Conservation (phyloP, 2,888 invertebrate genomes). For the Baccha elongata region DNA sequence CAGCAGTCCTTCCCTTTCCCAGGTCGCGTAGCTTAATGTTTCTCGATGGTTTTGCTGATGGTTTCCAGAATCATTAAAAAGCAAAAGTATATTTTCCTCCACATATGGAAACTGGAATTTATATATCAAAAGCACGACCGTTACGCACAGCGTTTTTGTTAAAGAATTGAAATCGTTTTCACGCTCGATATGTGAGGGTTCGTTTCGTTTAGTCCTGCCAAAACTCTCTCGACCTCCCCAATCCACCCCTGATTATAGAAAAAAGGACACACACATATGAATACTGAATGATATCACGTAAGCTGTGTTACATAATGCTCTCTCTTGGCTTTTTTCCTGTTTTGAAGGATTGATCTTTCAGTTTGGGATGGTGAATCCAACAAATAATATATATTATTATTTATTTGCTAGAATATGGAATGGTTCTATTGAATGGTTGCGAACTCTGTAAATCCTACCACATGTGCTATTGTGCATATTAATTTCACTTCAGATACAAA, state of each 20-base stretch:
- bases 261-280: conserved; percentile 53
- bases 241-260: neutral
- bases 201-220: conserved; percentile 36
- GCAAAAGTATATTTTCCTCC: conserved; percentile 11
- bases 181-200: conserved; percentile 29
- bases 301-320: conserved; percentile 58
- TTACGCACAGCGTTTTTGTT: neutral
- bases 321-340: conserved; percentile 20
- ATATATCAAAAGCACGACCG: neutral
- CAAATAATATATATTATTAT: conserved; percentile 15
- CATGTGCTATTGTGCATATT: conserved; percentile 70
- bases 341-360: conserved; percentile 34
- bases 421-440: conserved; percentile 44
- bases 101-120: neutral
- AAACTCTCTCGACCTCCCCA: neutral
- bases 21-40: neutral
- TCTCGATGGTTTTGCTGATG: conserved; percentile 2
- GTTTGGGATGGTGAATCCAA: conserved; percentile 2
- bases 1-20: conserved; percentile 19
- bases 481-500: conserved; percentile 50
- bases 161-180: conserved; percentile 46
- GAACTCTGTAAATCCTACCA: conserved; percentile 52
- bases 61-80: conserved; percentile 41
- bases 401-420: conserved; percentile 30
- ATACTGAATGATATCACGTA: conserved; percentile 69